Evolutionary conservation across 2,797 vertebrate species (phyloP).

Genomic region (Nyctibius grandis): DNA sequence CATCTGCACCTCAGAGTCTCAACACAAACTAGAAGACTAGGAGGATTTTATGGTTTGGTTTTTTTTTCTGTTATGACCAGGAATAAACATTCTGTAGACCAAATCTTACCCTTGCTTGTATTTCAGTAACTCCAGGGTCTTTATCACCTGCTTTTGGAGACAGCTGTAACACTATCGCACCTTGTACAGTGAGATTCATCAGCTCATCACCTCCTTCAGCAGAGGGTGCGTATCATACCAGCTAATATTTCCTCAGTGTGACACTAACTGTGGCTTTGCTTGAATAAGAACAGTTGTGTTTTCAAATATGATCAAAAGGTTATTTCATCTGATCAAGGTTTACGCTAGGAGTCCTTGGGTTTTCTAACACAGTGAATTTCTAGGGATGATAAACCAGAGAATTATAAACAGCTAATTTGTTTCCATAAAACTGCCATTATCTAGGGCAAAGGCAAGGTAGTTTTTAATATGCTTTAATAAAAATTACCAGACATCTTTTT

Average conservation of each 20-base stretch:
- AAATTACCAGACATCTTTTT: not conserved
- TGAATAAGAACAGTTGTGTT: not conserved
- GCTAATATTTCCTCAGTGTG: not conserved
- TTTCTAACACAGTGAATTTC: not conserved
- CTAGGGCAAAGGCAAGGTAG: not conserved
- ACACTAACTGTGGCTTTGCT: not conserved
- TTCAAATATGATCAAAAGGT: not conserved
- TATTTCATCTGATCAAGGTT: not conserved
- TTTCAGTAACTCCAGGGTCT: not conserved
- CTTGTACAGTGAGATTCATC: not conserved
- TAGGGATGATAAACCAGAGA: not conserved
- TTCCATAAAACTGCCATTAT: not conserved
- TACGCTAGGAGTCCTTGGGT: not conserved
- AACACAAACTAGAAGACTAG: not conserved
- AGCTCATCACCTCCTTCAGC: not conserved
- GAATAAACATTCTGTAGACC: not conserved
- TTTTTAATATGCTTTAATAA: not conserved
- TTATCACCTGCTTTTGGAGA: not conserved
- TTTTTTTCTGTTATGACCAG: not conserved
- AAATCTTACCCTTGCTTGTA: not conserved
- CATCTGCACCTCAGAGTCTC: not conserved
- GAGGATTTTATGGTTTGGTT: not conserved
- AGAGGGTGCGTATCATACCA: fast-evolving
- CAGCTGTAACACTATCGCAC: not conserved
- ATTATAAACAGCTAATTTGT: not conserved